Evolutionary conservation across 1,140 invertebrate species (phyloP).

Genomic region (Pissodes strobi): DNA sequence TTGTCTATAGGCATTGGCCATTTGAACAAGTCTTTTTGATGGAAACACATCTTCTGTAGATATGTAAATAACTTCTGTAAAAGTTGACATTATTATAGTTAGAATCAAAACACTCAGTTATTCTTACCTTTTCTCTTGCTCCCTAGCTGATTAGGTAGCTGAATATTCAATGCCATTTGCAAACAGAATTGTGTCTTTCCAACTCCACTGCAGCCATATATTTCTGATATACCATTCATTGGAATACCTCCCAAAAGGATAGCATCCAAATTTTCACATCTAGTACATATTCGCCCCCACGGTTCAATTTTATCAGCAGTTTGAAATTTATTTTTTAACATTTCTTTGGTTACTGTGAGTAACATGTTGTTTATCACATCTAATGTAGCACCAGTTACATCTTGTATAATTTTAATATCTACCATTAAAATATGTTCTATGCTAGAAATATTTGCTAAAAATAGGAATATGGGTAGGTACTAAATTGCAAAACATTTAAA

Average conservation of each 20-base stretch:
- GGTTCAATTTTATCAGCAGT: constrained; percentile 37
- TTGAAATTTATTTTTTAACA: constrained; percentile 33
- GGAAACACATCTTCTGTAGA: constrained; percentile 79
- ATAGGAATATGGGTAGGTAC: not conserved
- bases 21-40: constrained; percentile 65
- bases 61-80: constrained; percentile 72
- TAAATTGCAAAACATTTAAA: not conserved
- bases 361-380: constrained; percentile 20
- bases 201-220: constrained; percentile 78
- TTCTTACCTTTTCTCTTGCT: constrained; percentile 44
- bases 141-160: constrained; percentile 48
- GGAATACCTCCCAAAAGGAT: constrained; percentile 73
- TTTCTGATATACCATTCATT: constrained; percentile 76
- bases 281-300: constrained; percentile 60
- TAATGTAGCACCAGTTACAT: constrained; percentile 17
- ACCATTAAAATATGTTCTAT: not conserved
- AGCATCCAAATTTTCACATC: constrained; percentile 66
- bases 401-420: not conserved
- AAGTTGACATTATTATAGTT: constrained; percentile 4
- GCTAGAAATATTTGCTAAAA: not conserved
- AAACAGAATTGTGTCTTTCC: constrained; percentile 87
- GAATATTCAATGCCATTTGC: constrained; percentile 64
- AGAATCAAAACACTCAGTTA: not conserved
- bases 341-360: constrained; percentile 8
- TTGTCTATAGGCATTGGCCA: constrained; percentile 53